Evolutionary conservation across 2,797 vertebrate species (phyloP).

Genomic region (Malacoctenus gilli): DNA sequence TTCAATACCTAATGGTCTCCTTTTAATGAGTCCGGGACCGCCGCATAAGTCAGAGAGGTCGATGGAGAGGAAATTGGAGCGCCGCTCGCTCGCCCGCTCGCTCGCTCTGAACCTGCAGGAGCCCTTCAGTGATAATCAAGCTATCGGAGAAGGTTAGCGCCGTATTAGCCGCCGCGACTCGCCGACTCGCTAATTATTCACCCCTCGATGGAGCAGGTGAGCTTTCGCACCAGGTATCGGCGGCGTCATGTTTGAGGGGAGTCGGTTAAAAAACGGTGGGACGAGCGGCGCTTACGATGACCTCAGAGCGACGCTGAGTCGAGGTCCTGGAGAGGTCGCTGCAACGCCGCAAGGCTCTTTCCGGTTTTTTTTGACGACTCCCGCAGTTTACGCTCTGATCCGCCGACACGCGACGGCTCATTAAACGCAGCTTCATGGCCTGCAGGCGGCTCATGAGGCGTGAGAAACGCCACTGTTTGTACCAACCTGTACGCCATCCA

Average conservation of each 20-base stretch:
- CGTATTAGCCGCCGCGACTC: constrained; percentile 56
- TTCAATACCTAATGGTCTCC: constrained; percentile 33
- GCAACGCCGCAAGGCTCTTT: constrained; percentile 2
- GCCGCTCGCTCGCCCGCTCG: constrained; percentile 30
- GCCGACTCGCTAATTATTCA: constrained; percentile 65
- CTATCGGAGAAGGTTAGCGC: constrained; percentile 64
- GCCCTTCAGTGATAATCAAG: constrained; percentile 68
- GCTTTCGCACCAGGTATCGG: constrained; percentile 24
- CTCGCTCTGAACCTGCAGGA: constrained; percentile 50
- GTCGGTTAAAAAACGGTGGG: constrained; percentile 7
- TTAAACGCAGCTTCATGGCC: constrained; percentile 47
- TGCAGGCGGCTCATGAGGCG: constrained; percentile 1
- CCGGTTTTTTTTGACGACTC: constrained; percentile 9
- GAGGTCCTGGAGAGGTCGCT: constrained; percentile 19
- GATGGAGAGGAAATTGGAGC: constrained; percentile 55
- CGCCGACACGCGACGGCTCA: constrained; percentile 42
- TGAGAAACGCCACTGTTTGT: constrained; percentile 21
- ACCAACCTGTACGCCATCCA: constrained; percentile 14
- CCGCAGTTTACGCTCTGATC: constrained; percentile 35
- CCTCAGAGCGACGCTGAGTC: constrained; percentile 22
- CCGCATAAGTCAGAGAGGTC: constrained; percentile 54
- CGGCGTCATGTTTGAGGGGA: constrained; percentile 21
- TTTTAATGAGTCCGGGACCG: constrained; percentile 60
- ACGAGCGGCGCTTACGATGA: constrained; percentile 5
- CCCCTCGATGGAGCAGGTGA: constrained; percentile 31